Evolutionary conservation across 2,888 invertebrate genomes (phyloP).

Genomic region (Crossocerus cetratus): DNA sequence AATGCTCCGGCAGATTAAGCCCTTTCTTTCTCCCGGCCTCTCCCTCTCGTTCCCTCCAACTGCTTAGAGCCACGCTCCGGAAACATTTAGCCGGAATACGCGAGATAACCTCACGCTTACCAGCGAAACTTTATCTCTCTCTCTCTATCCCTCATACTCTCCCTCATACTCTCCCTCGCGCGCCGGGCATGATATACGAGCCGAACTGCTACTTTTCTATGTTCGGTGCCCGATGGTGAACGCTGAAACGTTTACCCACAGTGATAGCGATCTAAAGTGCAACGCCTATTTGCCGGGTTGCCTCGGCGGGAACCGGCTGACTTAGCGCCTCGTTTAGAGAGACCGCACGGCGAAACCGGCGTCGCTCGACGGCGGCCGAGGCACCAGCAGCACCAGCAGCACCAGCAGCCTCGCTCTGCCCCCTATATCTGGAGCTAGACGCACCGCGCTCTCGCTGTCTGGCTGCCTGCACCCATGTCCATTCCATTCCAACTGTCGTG

Average conservation of each 20-base stretch:
- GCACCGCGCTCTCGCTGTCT: no score
- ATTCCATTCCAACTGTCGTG: no score
- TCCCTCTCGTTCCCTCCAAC: slow-evolving; percentile 5
- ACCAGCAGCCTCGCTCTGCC: no score
- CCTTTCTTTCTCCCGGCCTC: slow-evolving; percentile 10
- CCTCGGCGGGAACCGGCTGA: slow-evolving; percentile 46
- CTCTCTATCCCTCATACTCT: no score
- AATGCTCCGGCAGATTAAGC: slow-evolving; percentile 49
- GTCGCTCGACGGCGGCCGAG: slow-evolving; percentile 15
- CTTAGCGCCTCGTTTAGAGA: slow-evolving; percentile 36
- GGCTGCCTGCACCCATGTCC: no score
- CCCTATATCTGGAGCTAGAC: no score
- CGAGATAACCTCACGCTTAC: slow-evolving; percentile 58
- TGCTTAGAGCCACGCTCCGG: slow-evolving; percentile 22
- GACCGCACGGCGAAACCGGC: slow-evolving; percentile 37
- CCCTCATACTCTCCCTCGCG: slow-evolving; percentile 25
- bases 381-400: neutral
- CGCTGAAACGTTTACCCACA: slow-evolving; percentile 59
- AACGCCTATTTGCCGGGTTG: slow-evolving; percentile 55
- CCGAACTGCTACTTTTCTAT: slow-evolving; percentile 58
- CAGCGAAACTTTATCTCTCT: slow-evolving; percentile 51
- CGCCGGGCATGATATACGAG: slow-evolving; percentile 55
- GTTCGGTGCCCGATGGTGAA: slow-evolving; percentile 52
- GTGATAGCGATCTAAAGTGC: slow-evolving; percentile 60
- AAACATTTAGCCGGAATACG: slow-evolving; percentile 60